Evolutionary conservation across 2,888 invertebrate genomes (phyloP).

Genomic region (Nasonia oneida): DNA sequence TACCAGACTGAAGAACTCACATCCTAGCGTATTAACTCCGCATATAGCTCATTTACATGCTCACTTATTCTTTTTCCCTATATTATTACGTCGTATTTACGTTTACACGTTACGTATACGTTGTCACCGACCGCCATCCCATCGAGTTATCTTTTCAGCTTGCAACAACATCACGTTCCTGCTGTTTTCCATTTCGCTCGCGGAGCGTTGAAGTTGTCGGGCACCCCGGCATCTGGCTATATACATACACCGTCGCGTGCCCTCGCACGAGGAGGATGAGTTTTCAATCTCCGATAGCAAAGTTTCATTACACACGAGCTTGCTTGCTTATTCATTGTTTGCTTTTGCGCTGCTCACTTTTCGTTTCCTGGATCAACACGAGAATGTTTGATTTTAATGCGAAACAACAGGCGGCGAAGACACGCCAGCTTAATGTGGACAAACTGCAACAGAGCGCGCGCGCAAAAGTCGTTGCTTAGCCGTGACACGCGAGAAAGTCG

Average conservation of each 20-base stretch:
- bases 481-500: background rate
- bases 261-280: background rate
- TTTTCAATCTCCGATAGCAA: conserved; percentile 31
- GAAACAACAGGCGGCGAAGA: background rate
- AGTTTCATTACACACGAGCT: conserved; percentile 26
- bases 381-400: background rate
- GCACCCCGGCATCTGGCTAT: background rate
- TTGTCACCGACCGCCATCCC: background rate
- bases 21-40: background rate
- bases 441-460: background rate
- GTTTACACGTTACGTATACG: background rate
- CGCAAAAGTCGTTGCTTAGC: no score
- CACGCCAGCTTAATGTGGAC: conserved; percentile 6
- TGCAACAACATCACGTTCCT: background rate
- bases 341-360: background rate
- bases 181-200: background rate
- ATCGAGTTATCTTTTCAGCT: conserved; percentile 11
- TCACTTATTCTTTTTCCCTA: background rate
- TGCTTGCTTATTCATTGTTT: background rate
- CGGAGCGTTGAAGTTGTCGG: background rate
- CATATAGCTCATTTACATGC: background rate
- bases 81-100: background rate
- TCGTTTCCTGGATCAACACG: background rate
- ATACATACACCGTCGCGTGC: background rate
- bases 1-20: no score